Base-by-base conservation (phyloP, 2,888 invertebrate species). In the Drosophila longiperda region DNA sequence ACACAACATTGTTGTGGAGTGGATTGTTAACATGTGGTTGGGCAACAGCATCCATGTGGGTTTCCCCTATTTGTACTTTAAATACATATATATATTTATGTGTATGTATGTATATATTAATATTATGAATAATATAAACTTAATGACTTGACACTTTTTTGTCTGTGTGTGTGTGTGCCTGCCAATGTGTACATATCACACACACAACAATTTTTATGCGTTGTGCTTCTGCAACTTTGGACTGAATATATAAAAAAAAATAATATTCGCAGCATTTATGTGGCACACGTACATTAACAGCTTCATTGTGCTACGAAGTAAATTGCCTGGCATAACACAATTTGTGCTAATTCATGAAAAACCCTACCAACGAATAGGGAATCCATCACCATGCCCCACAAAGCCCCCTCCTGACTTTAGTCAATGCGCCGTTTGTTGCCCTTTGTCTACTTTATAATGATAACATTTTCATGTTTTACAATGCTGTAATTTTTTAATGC, bases 401-500 rank as follows among this genome's bases (percentile, higher is more conserved):
- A 53, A 36, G 40, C 57, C n/a, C 72, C 53, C 72, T 50, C 70
- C 55, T 52, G 55, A 32, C 70, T 66, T 49, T 64, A 68, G 79
- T 66, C 64, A 60, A 71, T 73, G 66, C 62, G 61, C 61, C 55
- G 69, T 65, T 78, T 29, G 29, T 67, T 48, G 78, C 49, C 68
- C 63, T 73, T 87, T 82, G 80, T 90, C 82, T 90, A 84, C 68
- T 89, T 87, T 89, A 87, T 87, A 87, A 90, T 87, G 90, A 87
- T 87, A 90, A 89, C 90, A 87, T 87, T 87, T 90, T 89, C 87
- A 62, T 90, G 90, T 87, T 76, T 82, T 78, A 87, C 89, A 89
- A 76, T 83, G 79, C 73, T 87, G 73, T 90, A 90, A 90, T 88
- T 78, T 82, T 78, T 82, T 82, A 82, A 82, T 84, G 85, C 73